A percentile compares a stretch with the other conserved stretches of the same genome.
phyloP scores from a whole-genome alignment of 2,888 invertebrate species.

The Elegia similella region DNA sequence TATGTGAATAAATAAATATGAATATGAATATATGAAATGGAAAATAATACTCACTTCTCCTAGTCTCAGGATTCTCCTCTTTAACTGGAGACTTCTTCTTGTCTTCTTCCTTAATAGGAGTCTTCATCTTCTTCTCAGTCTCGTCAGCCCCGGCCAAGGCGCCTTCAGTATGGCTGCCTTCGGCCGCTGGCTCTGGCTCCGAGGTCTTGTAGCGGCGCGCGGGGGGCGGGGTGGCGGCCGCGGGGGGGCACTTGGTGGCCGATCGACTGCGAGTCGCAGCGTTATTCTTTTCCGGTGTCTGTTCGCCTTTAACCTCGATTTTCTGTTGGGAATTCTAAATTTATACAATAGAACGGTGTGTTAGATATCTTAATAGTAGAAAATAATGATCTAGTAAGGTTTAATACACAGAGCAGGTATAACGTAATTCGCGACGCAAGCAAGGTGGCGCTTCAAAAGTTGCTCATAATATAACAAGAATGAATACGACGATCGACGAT shows the following conservation, averaged over 20 bases:
- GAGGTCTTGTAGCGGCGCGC: slow-evolving; percentile 59
- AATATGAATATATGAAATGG: too few species aligned
- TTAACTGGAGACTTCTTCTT: slow-evolving; percentile 13
- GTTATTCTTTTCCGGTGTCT: slow-evolving; percentile 65
- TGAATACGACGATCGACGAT: too few species aligned
- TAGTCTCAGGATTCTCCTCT: slow-evolving; percentile 52
- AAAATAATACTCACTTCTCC: slow-evolving; percentile 48
- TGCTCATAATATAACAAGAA: too few species aligned
- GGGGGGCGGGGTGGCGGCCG: slow-evolving; percentile 56
- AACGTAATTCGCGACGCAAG: too few species aligned
- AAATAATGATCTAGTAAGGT: too few species aligned
- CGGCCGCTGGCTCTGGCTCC: slow-evolving; percentile 65
- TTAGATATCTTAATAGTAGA: neutral
- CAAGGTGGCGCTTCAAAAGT: too few species aligned
- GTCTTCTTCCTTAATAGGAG: slow-evolving; percentile 49
- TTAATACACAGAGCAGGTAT: too few species aligned
- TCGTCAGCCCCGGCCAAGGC: slow-evolving; percentile 48
- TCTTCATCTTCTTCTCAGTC: slow-evolving; percentile 41
- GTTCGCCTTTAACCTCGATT: slow-evolving; percentile 70
- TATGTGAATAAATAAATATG: too few species aligned
- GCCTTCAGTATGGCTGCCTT: slow-evolving; percentile 63
- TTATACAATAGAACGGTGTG: neutral
- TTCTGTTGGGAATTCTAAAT: slow-evolving; percentile 49
- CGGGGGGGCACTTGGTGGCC: slow-evolving; percentile 54
- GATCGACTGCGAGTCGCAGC: slow-evolving; percentile 52